These are phyloP conservation scores for Rhopalosiphum nymphaeae DNA, from an alignment of 2,888 invertebrate genomes.

Conservation along the genomic window DNA sequence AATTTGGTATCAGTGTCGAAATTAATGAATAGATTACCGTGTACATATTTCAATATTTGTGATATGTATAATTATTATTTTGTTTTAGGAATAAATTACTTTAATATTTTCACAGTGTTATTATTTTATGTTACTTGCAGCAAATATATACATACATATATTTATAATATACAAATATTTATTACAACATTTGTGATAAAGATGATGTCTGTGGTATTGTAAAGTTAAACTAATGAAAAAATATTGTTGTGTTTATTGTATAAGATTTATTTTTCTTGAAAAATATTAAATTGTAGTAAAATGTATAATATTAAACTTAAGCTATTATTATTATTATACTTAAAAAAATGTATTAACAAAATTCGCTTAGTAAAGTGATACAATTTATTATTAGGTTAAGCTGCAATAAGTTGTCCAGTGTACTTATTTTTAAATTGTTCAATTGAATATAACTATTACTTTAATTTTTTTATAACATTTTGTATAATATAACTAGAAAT, in stretches of 20 bases:
- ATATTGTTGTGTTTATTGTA: neutral
- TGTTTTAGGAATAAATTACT: neutral
- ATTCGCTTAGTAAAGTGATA: neutral
- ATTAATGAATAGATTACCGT: neutral
- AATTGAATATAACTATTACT: neutral
- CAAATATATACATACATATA: neutral
- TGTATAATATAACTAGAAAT: neutral
- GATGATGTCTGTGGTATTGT: neutral
- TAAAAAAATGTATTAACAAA: neutral
- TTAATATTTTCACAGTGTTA: neutral
- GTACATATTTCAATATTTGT: neutral
- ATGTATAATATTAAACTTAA: too few relatives aligned
- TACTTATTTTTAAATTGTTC: neutral
- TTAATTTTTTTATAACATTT: neutral
- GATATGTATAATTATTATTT: neutral
- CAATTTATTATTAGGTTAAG: neutral
- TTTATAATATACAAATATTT: neutral
- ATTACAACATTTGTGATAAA: neutral
- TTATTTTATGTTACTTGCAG: neutral
- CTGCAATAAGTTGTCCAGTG: neutral
- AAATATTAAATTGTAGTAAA: neutral
- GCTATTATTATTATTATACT: neutral
- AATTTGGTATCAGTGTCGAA: neutral
- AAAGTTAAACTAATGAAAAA: neutral
- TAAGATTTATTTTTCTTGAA: neutral